Conservation (phyloP, 2,797 vertebrate genomes). For the Chaunax sp. region DNA sequence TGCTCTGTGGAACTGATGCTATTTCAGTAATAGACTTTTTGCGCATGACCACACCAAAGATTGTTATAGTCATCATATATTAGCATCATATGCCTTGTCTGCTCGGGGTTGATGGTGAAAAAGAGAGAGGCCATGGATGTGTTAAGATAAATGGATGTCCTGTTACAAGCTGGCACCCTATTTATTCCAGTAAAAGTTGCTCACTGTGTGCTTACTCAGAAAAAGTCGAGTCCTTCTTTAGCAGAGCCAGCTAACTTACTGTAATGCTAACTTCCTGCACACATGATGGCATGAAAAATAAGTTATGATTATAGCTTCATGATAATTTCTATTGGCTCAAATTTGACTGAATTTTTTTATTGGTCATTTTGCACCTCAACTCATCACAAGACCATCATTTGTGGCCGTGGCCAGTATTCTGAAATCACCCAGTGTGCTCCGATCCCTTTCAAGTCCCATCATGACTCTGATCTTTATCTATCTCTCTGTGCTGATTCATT, state of each 20-base stretch:
- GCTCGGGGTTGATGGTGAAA: background rate
- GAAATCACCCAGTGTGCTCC: background rate
- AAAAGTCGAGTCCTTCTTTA: background rate
- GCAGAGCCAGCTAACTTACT: background rate
- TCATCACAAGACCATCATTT: background rate
- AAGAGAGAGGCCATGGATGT: background rate
- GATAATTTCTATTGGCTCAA: too few relatives aligned
- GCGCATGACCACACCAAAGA: constrained; percentile 12
- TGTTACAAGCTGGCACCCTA: background rate
- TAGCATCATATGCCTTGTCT: constrained; percentile 6
- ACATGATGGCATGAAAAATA: too few relatives aligned
- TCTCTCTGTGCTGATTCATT: background rate
- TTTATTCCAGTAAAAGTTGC: background rate
- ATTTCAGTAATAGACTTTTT: constrained; percentile 22
- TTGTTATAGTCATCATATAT: constrained; percentile 16
- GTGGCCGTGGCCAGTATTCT: background rate
- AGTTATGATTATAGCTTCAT: too few relatives aligned
- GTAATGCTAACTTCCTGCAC: background rate
- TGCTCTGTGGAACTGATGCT: constrained; percentile 6
- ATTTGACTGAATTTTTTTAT: background rate
- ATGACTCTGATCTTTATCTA: background rate
- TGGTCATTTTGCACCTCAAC: background rate
- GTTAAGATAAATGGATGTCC: background rate
- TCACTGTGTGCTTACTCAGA: background rate
- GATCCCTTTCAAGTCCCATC: background rate